Base-by-base conservation (phyloP, 2,113 vertebrate species). In the Sander lucioperca region DNA sequence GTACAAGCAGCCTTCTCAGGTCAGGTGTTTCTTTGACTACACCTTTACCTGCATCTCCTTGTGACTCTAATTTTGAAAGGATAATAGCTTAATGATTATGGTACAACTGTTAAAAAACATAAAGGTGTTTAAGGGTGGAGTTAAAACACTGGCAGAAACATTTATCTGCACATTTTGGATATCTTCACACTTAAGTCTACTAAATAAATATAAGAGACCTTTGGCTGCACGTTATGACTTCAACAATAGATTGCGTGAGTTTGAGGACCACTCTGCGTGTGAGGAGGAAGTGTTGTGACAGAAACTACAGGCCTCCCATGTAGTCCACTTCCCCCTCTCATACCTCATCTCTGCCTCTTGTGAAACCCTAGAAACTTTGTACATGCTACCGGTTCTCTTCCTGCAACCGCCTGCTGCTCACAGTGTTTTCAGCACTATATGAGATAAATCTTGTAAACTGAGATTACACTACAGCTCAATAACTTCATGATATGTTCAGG, bases 271-370 rank as follows among this genome's bases (percentile, higher is more conserved):
- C 53, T 62, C 47, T 76, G 19, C n/a, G 39, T 10, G 36, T 10
- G 56, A 86, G 80, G 84, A 93, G 92, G 91, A 94, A 94, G 93
- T 93, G 73, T 88, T 85, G 67, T 80, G 71, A 88, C 71, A 89
- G 80, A 88, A 90, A 89, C 85, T 87, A 5, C 51, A 86, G 89
- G 79, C 86, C 85, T 86, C 82, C 87, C 59, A 86, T 83, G 68
- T 50, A 64, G 75, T 87, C 86, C 88, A 92, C 92, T 95, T 95
- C 93, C 89, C 77, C 82, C 81, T 90, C 75, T 83, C 39, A 70
- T 72, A 83, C 70, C 87, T 88, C 73, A 54, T 58, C 30, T 48
- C 77, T 57, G 73, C 70, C 62, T 79, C 85, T 93, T 92, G 86
- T 92, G 91, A 94, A 93, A 95, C 74, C 45, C 51, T 61, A 11